phyloP scores from a whole-genome alignment of 1,140 invertebrate species.

The Vollenhovia emeryi region DNA sequence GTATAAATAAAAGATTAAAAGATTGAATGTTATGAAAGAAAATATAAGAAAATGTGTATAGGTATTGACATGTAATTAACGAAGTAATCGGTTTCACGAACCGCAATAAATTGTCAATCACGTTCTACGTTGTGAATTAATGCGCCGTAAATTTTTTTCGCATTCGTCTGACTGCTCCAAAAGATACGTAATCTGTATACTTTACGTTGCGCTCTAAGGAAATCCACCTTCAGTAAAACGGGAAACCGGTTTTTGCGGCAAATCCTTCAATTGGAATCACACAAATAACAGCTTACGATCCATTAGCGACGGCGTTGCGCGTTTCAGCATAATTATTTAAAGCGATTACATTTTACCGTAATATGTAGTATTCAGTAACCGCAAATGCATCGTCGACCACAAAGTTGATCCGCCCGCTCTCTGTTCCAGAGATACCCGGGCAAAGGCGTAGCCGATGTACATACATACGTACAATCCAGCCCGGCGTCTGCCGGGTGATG shows the following conservation, averaged over 20 bases:
- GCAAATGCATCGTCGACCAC: slow-evolving; percentile 55
- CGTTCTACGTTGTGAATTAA: slow-evolving; percentile 7
- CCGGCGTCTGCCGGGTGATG: slow-evolving; percentile 33
- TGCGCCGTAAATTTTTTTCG: slow-evolving; percentile 17
- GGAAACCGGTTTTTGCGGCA: slow-evolving; percentile 31
- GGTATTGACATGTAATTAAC: not conserved
- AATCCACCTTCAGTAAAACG: slow-evolving; percentile 25
- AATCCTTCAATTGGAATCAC: slow-evolving; percentile 51
- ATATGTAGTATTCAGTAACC: slow-evolving; percentile 56
- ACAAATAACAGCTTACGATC: slow-evolving; percentile 57
- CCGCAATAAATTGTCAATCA: not conserved
- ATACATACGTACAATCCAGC: slow-evolving; percentile 18
- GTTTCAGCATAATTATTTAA: slow-evolving; percentile 59
- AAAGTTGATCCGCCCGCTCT: slow-evolving; percentile 54
- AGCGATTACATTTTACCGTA: slow-evolving; percentile 59
- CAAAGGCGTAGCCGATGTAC: slow-evolving; percentile 44
- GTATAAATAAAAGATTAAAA: not conserved
- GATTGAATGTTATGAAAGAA: not conserved
- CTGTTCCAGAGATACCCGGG: slow-evolving; percentile 35
- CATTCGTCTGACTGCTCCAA: not conserved
- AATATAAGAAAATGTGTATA: slow-evolving; percentile 5
- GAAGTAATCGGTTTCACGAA: not conserved
- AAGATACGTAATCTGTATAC: slow-evolving; percentile 19
- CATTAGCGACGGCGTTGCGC: slow-evolving; percentile 47
- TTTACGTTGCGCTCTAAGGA: slow-evolving; percentile 12